Conservation (phyloP, 2,797 vertebrate species). For the Pipistrellus nathusii region DNA sequence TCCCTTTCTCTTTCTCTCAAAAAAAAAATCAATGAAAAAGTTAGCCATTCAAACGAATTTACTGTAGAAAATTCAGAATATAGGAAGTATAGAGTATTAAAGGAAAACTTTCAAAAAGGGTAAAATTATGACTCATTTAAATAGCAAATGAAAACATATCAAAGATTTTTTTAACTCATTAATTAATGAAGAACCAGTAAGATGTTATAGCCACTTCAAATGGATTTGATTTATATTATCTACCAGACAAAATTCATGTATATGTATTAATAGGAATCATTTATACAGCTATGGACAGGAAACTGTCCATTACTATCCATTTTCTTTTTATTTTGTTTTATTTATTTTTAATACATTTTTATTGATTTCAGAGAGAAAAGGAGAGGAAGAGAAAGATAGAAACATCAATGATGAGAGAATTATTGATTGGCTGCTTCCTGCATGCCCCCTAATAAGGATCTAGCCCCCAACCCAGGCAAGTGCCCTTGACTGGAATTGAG, state of each 20-base stretch:
- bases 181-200: conserved; percentile 30
- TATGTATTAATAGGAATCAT: conserved; percentile 13
- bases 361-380: too few species aligned
- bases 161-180: conserved; percentile 41
- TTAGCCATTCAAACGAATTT: neutral
- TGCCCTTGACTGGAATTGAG: too few species aligned
- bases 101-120: conserved; percentile 42
- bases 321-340: neutral
- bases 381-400: too few species aligned
- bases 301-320: conserved; percentile 18
- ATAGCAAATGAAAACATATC: neutral
- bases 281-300: conserved; percentile 22
- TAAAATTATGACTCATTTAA: conserved; percentile 15
- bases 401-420: too few species aligned
- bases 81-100: conserved; percentile 5
- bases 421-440: too few species aligned
- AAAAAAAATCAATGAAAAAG: neutral
- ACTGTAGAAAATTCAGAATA: neutral
- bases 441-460: too few species aligned
- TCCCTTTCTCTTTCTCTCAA: too few species aligned
- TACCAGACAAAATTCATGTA: conserved; percentile 49
- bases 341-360: too few species aligned
- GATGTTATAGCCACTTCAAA: conserved; percentile 21
- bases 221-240: conserved; percentile 46
- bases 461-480: too few species aligned